Conservation (phyloP, 2,888 invertebrate species). For the Dicranocentrus wangi region DNA sequence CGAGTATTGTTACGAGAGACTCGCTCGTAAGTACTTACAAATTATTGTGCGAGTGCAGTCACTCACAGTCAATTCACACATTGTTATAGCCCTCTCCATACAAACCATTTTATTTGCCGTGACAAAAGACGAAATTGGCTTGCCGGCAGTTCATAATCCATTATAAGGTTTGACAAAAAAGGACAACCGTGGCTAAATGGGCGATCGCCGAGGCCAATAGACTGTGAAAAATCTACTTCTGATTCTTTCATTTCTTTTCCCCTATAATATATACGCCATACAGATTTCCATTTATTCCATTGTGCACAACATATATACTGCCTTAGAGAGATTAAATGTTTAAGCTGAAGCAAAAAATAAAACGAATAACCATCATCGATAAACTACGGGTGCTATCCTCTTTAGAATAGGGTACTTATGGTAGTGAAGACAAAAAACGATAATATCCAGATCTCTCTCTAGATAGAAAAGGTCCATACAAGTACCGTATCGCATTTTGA, state of each 20-base stretch:
- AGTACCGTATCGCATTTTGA: slow-evolving; percentile 47
- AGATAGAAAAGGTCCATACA: slow-evolving; percentile 36
- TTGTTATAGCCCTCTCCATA: slow-evolving; percentile 54
- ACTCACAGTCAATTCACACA: slow-evolving; percentile 59
- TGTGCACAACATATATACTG: too few relatives aligned
- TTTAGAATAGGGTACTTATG: too few relatives aligned
- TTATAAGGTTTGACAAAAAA: slow-evolving; percentile 57
- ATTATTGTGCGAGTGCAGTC: slow-evolving; percentile 35
- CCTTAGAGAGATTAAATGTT: too few relatives aligned
- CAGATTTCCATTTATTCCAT: too few relatives aligned
- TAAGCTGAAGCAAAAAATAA: too few relatives aligned
- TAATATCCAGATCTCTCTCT: slow-evolving; percentile 53
- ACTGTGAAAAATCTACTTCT: slow-evolving; percentile 58
- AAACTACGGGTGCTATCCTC: too few relatives aligned
- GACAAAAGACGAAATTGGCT: slow-evolving; percentile 56
- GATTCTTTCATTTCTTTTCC: too few relatives aligned
- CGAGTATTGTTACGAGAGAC: slow-evolving; percentile 15
- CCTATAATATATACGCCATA: too few relatives aligned
- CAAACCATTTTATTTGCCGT: slow-evolving; percentile 54
- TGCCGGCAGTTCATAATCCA: slow-evolving; percentile 63
- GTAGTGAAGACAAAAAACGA: too few relatives aligned
- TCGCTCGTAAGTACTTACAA: slow-evolving; percentile 53
- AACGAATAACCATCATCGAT: too few relatives aligned
- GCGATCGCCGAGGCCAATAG: slow-evolving; percentile 61
- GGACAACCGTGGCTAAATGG: slow-evolving; percentile 63